Percentiles rank a stretch among this genome's conserved stretches.
Conservation (phyloP, 92 coral and sea anemone species). For the Palythoa grandis region DNA sequence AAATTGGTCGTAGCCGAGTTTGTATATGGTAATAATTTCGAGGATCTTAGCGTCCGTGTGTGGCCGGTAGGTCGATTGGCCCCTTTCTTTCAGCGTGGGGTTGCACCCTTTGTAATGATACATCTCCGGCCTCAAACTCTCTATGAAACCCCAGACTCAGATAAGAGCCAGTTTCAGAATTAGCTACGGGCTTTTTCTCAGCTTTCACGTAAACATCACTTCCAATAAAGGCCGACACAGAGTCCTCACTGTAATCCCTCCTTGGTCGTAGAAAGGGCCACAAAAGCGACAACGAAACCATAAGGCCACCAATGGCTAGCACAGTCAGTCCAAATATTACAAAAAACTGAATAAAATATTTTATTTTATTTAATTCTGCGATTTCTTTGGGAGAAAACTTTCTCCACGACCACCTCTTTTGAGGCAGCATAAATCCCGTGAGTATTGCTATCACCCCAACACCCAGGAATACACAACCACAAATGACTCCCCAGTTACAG, state of each 20-base stretch:
- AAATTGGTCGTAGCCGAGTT: too few species aligned
- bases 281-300: conserved; percentile 76
- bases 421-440: conserved; percentile 81
- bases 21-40: too few species aligned
- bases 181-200: conserved; percentile 51
- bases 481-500: conserved; percentile 79
- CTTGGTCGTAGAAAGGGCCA: conserved; percentile 77
- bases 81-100: conserved; percentile 69
- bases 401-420: conserved; percentile 40
- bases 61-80: conserved; percentile 53
- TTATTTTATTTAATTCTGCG: conserved; percentile 52
- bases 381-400: conserved; percentile 53
- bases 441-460: conserved; percentile 77
- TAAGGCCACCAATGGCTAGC: conserved; percentile 78
- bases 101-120: conserved; percentile 72
- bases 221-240: conserved; percentile 59
- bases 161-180: conserved; percentile 33
- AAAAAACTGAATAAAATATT: conserved; percentile 69
- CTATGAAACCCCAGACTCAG: conserved; percentile 79
- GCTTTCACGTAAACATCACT: conserved; percentile 89
- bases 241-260: conserved; percentile 49
- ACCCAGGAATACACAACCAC: conserved; percentile 73
- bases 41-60: background rate
- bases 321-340: conserved; percentile 79
- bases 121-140: conserved; percentile 72